Conservation (phyloP, 2,888 invertebrate genomes). For the Zhengitettix transpicula region DNA sequence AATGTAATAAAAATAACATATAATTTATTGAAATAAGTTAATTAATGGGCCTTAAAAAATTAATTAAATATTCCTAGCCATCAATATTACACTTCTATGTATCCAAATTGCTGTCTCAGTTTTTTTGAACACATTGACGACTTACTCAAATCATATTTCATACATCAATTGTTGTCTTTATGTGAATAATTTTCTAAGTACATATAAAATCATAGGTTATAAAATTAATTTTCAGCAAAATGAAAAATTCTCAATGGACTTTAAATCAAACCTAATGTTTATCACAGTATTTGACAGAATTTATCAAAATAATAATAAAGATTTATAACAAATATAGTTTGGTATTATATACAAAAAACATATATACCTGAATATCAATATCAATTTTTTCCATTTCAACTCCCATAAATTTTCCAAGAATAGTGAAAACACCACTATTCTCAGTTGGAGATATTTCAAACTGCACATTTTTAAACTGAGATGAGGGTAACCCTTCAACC, state of each 20-base stretch:
- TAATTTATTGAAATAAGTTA: not conserved
- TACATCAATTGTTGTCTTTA: not conserved
- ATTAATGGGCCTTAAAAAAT: not conserved
- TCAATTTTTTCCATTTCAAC: slow-evolving; percentile 57
- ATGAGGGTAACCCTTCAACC: slow-evolving; percentile 46
- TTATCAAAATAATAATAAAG: not conserved
- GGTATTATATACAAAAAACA: not conserved
- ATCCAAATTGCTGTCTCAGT: too few relatives aligned
- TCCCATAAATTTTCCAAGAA: slow-evolving; percentile 60
- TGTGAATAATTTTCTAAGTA: too few relatives aligned
- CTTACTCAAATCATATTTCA: too few relatives aligned
- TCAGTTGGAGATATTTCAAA: slow-evolving; percentile 56
- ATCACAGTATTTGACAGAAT: not conserved
- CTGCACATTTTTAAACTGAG: slow-evolving; percentile 56
- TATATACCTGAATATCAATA: slow-evolving; percentile 38
- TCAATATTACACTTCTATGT: too few relatives aligned
- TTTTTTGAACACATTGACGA: too few relatives aligned
- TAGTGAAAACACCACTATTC: slow-evolving; percentile 47
- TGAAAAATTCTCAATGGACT: not conserved
- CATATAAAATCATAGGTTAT: not conserved
- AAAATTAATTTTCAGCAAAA: not conserved
- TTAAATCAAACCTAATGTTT: not conserved
- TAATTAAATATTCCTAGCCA: too few relatives aligned
- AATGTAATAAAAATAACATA: not conserved
- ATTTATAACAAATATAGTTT: not conserved